Base-by-base conservation (phyloP, 2,797 vertebrate genomes). In the Falco rusticolus region DNA sequence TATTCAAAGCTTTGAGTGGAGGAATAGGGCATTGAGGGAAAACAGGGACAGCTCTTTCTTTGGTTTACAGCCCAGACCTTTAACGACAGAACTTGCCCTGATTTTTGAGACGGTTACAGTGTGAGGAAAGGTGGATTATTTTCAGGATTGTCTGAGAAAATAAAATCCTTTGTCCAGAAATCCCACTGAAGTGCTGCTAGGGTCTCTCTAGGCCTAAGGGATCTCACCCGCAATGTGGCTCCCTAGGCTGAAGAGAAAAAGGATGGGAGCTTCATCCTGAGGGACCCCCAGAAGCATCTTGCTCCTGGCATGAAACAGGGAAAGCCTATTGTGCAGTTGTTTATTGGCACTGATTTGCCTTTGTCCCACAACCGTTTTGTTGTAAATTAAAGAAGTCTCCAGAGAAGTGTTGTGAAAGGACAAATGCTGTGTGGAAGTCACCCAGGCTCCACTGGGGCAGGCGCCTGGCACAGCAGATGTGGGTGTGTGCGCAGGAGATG, bases 201-300 rank as follows among this genome's bases (percentile, higher is more conserved):
- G 16, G 12, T 81, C 25, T 59, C 50, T 89, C 43, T 51, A 66
- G 34, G 18, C 11, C 69, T 34, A 50, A 57, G 33, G 39, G n/a
- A 28, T 41, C 12, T 84, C 63, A 34, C 29, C 25, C 22, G 53
- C 28, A 12, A 16, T 0, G 0, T 34, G n/a, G 25, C 7, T 72
- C 4, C 29, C 16, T 70, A 24, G 25, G 34, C 25, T 86, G 45
- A 26, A 61, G n/a, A 82, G 66, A 51, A 71, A n/a, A 89, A 22
- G 39, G 45, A 16, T 48, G 29, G 47, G 50, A 81, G 28, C 25
- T 39, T 72, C 8, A 11, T 47, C 9, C 4, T 72, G 26, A 72
- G 50, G 45, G 29, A 61, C 3, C 31, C 11, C 16, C 14, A 34
- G 33, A 29, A 11, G 1, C 1, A 0, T 54, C 39, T 70, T n/a